Evolutionary conservation across 1,140 invertebrate species (phyloP), one percentile per base, ranked within the genome.

Genomic region (Lepidurus apus): DNA sequence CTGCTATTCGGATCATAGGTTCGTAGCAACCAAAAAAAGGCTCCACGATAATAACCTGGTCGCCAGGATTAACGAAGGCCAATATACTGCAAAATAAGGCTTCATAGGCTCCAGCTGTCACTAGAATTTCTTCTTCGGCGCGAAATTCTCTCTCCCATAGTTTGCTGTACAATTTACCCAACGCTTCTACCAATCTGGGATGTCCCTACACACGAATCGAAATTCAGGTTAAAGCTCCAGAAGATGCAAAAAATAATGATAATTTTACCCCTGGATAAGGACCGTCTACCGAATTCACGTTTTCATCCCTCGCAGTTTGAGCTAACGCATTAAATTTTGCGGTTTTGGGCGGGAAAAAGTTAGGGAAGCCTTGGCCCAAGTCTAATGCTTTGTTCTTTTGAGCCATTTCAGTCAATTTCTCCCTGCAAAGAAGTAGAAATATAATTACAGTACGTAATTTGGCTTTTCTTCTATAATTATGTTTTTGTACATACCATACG

Each of bases 21-120:
- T 93, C 93, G 84, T 99, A 99, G 83, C 96, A 98, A 84, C 99
- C 98, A 85, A 97, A 99, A 85, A 93, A 99, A 8, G 98, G 98
- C 85, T 99, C 98, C 80, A 99, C 96, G 43, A 99, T 95, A 80
- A 98, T 97, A 80, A 96, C 95, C 88, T 76, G 79, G 44, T 81
- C 80, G 13, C 80, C 95, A 74, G 88, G 88, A 82, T 92, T 91
- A 8, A 97, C 90, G 82, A 95, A 90, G 26, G 96, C 96, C 86
- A 92, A 86, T 79, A 99, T 91, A 21, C 93, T 86, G 80, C 90
- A 92, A 85, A 91, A 96, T 0, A 97, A 85, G 21, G 92, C 79
- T 85, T 97, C 95, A 84, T 98, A 99, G 10, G 97, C 98, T 53
- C 98, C 98, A 78, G 88, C 86, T 0, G 95, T 96, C 0, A 98